Evolutionary conservation across 2,888 invertebrate species (phyloP), one percentile per base, ranked within the genome.

Genomic region (Nebria salina): DNA sequence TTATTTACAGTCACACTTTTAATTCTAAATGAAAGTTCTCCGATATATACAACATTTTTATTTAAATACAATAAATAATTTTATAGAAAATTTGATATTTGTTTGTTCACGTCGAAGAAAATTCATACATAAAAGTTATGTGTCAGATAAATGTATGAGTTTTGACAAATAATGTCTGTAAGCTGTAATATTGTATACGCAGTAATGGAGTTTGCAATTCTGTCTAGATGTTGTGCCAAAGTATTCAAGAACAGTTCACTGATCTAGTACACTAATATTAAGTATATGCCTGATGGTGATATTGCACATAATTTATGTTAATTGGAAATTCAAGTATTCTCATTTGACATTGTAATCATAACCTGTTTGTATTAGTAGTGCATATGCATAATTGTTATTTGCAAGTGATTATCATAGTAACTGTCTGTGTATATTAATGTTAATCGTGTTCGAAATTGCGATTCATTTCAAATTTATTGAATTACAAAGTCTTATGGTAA

Each of bases 101-200:
- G 2, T 5, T 15, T 5, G 15, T 65, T 65, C 65, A 1, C 13
- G 13, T n/a, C 15, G 15, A 15, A 66, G 7, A 66, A 20, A 8
- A 66, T 66, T 15, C 13, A 66, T 15, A 65, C 65, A 65, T 43
- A 20, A 20, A 20, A 68, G n/a, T n/a, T n/a, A n/a, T n/a, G n/a
- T n/a, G n/a, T n/a, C n/a, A n/a, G 80, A 80, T 80, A 74, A 75
- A 80, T 75, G 70, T 54, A 80, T 70, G 75, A 80, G 64, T 68
- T 43, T 81, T 81, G 81, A 81, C 81, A 81, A 81, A 81, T 81
- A 81, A 64, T 76, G 81, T 81, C 81, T 81, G 72, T 64, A 76
- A 5, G 42, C 54, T 74, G 77, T 79, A 80, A 82, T 80, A 79
- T 82, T 72, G 65, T 76, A 72, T 82, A 75, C 9, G 43, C 43